These are phyloP conservation scores for Hephaestus fuliginosus DNA, from an alignment of 2,797 vertebrate species.

Conservation along the genomic window DNA sequence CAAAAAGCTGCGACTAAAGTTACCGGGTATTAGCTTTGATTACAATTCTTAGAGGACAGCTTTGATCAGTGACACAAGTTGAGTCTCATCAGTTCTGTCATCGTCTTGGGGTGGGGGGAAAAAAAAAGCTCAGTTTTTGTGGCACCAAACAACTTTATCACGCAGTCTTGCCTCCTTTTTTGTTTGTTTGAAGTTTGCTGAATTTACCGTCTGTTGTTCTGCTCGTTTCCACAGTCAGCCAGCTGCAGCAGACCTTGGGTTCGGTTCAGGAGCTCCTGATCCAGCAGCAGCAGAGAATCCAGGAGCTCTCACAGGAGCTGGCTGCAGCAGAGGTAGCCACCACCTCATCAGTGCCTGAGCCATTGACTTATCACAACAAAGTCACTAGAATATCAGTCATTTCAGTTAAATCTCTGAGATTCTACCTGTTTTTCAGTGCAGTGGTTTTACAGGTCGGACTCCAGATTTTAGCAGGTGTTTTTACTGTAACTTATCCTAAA, in stretches of 20 bases:
- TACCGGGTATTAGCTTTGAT: conserved; percentile 78
- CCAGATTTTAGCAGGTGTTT: neutral
- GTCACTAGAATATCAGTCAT: neutral
- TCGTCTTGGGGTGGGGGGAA: conserved; percentile 16
- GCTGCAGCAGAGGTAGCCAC: conserved; percentile 90
- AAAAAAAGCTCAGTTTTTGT: conserved; percentile 46
- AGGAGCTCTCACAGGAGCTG: conserved; percentile 94
- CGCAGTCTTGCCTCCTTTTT: neutral
- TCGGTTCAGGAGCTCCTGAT: conserved; percentile 94
- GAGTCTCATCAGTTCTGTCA: conserved; percentile 54
- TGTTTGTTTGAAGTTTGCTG: conserved; percentile 9
- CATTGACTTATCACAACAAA: neutral
- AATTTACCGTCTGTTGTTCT: conserved; percentile 42
- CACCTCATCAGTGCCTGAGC: conserved; percentile 19
- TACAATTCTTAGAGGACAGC: conserved; percentile 70
- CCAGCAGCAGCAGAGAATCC: conserved; percentile 96
- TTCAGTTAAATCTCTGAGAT: neutral
- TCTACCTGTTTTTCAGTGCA: neutral
- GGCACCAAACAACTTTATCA: conserved; percentile 26
- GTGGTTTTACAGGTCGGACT: neutral
- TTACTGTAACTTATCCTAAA: neutral
- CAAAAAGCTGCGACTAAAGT: conserved; percentile 77
- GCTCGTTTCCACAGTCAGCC: conserved; percentile 87
- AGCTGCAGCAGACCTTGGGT: conserved; percentile 93
- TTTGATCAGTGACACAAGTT: conserved; percentile 73